A percentile compares a stretch with the other conserved stretches of the same genome.
Conservation (phyloP, 2,113 vertebrate genomes). For the human (Homo sapiens) region DNA sequence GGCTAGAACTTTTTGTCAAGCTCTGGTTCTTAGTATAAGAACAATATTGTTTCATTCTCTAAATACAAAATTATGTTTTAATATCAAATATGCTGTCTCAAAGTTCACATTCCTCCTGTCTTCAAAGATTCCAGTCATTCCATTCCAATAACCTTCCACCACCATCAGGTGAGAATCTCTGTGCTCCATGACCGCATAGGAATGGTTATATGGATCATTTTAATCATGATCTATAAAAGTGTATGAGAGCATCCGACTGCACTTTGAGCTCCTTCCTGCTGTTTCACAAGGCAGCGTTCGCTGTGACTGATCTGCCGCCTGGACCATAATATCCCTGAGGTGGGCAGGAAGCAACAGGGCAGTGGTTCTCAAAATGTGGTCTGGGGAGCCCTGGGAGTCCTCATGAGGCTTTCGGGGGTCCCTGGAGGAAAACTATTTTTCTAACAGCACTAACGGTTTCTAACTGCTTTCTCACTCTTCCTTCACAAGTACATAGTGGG, state of each 20-base stretch:
- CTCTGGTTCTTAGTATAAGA: neutral
- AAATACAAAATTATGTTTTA: neutral
- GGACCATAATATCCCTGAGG: neutral
- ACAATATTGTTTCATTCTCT: neutral
- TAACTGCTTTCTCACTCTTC: neutral
- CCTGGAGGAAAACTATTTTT: neutral
- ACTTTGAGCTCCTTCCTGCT: neutral
- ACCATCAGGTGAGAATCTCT: neutral
- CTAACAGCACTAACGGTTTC: neutral
- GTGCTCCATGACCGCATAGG: neutral
- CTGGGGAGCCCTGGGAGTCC: neutral
- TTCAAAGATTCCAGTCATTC: neutral
- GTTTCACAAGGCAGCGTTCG: neutral
- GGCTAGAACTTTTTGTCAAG: neutral
- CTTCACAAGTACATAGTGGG: neutral
- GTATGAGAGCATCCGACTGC: neutral
- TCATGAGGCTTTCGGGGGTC: neutral
- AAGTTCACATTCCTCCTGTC: neutral
- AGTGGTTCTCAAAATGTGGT: neutral
- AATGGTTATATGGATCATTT: neutral
- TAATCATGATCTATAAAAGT: neutral
- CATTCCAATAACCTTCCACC: neutral
- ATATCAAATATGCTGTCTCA: neutral
- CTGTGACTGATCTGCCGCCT: rapidly evolving
- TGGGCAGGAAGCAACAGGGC: rapidly evolving